Evolutionary conservation across 1,140 invertebrate genomes (phyloP), one percentile per base, ranked within the genome.

Genomic region (Trichoplusia ni): DNA sequence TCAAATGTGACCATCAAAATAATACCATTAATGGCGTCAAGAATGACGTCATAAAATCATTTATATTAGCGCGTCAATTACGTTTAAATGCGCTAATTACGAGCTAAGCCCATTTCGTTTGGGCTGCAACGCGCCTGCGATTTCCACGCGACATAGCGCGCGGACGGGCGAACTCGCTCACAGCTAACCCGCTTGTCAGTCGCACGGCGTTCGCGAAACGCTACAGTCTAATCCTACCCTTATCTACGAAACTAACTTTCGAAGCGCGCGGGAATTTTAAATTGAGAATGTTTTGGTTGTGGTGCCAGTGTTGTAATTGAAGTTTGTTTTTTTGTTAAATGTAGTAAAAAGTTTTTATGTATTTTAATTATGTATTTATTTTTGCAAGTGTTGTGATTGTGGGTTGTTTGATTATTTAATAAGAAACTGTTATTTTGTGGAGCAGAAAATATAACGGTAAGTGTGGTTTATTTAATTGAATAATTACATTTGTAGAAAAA

Each of bases 71-170:
- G 13, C 19, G 35, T 33, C 47, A 31, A 51, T 51, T 35, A 35
- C 29, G 47, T 35, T 35, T 51, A 21, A 35, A 4, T 27, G 46
- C 16, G 46, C 13, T 31, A 49, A 51, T 51, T 51, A 51, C 31
- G 14, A 19, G 35, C 19, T 9, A 5, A 18, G 11, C 19, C 33
- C 35, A 56, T 38, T 56, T 56, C 35, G 40, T 54, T 42, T 29
- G 25, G 25, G 31, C 35, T 51, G 33, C 14, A 59, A 11, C 54
- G 64, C 46, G 64, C 54, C 46, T 59, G 54, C 54, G 46, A 42
- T 38, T 19, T 27, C n/a, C 21, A 21, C 25, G 23, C 13, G 23
- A 14, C n/a, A 9, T 4, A 11, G 4, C 27, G 25, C 51, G 33
- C 6, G 33, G 19, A 1, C 19, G 38, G 21, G 25, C 38, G 38